Conservation (phyloP, 2,797 vertebrate genomes). For the Emys orbicularis region DNA sequence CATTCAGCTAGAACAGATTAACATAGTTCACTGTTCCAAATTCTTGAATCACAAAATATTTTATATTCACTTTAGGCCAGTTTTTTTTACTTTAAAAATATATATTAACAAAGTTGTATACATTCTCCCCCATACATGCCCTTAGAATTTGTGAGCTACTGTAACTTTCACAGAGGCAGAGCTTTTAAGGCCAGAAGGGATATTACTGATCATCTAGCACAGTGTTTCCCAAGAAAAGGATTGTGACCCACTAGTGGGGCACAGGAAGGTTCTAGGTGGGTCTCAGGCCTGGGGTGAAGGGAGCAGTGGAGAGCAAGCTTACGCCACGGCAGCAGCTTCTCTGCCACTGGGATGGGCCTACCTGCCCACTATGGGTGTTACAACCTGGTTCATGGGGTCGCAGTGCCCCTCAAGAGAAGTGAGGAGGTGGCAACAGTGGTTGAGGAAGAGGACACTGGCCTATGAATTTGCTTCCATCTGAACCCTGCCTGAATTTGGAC, state of each 20-base stretch:
- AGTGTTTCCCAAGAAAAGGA: too few species aligned
- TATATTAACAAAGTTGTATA: neutral
- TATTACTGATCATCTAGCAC: neutral
- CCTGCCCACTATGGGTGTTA: too few species aligned
- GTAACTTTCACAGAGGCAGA: neutral
- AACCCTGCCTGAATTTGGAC: neutral
- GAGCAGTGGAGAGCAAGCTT: too few species aligned
- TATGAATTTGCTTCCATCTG: too few species aligned
- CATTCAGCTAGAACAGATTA: neutral
- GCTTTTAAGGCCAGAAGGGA: constrained; percentile 6
- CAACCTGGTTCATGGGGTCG: too few species aligned
- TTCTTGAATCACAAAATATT: neutral
- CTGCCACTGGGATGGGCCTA: too few species aligned
- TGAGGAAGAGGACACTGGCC: neutral
- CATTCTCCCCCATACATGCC: neutral
- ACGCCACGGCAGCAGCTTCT: too few species aligned
- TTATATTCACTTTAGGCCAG: neutral
- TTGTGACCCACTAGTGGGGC: too few species aligned
- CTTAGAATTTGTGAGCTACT: neutral
- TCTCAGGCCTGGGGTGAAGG: too few species aligned
- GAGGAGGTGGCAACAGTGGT: too few species aligned
- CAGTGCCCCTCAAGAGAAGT: too few species aligned
- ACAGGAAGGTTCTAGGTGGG: too few species aligned
- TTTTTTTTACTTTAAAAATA: neutral
- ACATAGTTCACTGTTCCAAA: neutral